Conservation (phyloP, 2,797 vertebrate species). For the Lophius americanus region DNA sequence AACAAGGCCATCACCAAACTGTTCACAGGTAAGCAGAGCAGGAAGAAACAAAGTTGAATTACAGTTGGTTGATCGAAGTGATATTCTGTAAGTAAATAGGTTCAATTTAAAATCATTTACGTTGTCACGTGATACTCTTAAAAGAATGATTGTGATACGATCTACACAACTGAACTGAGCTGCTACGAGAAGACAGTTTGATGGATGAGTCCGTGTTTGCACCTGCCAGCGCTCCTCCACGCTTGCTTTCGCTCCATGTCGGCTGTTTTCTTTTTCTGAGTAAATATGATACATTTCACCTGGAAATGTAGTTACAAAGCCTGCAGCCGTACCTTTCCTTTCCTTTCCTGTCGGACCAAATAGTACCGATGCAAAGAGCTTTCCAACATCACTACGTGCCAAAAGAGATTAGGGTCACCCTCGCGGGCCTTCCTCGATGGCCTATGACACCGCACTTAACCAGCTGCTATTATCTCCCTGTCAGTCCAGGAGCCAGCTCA, state of each 20-base stretch:
- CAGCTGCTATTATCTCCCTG: constrained; percentile 65
- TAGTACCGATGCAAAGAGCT: constrained; percentile 31
- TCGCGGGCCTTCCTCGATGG: constrained; percentile 6
- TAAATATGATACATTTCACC: constrained; percentile 34
- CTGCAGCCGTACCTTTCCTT: background rate
- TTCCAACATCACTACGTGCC: constrained; percentile 36
- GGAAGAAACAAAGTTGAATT: background rate
- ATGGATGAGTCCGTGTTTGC: constrained; percentile 32
- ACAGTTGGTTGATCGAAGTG: background rate
- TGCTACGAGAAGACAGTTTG: constrained; percentile 22
- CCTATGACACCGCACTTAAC: constrained; percentile 42
- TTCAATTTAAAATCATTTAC: background rate
- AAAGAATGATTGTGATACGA: background rate
- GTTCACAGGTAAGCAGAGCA: constrained; percentile 86
- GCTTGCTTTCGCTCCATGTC: constrained; percentile 3
- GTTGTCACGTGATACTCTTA: background rate
- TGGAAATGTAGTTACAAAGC: constrained; percentile 21
- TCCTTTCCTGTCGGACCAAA: constrained; percentile 11
- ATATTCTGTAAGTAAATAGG: background rate
- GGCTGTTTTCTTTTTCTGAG: constrained; percentile 18
- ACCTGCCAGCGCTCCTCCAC: constrained; percentile 1
- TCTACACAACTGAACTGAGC: background rate
- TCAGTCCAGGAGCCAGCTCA: constrained; percentile 61
- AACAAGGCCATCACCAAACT: constrained; percentile 97
- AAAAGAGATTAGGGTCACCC: constrained; percentile 48